A percentile compares a stretch with the other conserved stretches of the same genome.
These are phyloP conservation scores for Epistrophella euchroma DNA, from an alignment of 2,888 invertebrate genomes.

Conservation along the genomic window DNA sequence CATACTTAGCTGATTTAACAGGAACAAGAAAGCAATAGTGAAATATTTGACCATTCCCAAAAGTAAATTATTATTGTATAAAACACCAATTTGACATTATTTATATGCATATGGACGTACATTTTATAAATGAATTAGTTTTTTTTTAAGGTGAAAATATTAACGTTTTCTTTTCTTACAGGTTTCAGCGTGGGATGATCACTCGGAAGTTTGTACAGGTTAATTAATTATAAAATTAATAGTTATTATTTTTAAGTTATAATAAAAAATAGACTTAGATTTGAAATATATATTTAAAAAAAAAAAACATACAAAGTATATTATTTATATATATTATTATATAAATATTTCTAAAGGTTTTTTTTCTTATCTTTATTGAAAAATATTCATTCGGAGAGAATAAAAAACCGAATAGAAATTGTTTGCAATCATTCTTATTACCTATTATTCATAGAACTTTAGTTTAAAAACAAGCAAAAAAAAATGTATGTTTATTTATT, in stretches of 20 bases:
- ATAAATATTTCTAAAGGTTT: constrained; percentile 68
- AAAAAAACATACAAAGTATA: constrained; percentile 69
- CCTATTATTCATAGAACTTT: constrained; percentile 72
- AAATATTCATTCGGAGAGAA: constrained; percentile 66
- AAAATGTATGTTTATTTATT: constrained; percentile 34
- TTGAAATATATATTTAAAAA: constrained; percentile 38
- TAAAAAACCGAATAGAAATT: constrained; percentile 55
- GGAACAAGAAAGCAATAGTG: no score
- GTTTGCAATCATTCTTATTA: constrained; percentile 73
- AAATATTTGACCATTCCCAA: no score
- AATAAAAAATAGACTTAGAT: constrained; percentile 59
- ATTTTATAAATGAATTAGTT: not conserved
- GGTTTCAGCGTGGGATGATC: constrained; percentile 95
- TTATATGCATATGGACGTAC: no score
- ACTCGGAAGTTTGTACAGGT: constrained; percentile 93
- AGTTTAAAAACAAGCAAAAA: constrained; percentile 56
- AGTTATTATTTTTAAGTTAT: constrained; percentile 70
- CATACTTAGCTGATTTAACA: no score
- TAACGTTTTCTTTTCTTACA: constrained; percentile 83
- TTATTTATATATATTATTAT: constrained; percentile 47
- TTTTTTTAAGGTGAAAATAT: not conserved
- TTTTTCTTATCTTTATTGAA: constrained; percentile 61
- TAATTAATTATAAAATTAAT: constrained; percentile 82
- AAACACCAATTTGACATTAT: no score
- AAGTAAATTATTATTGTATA: no score